Conservation (phyloP, 1,140 invertebrate species). For the Plodia interpunctella region DNA sequence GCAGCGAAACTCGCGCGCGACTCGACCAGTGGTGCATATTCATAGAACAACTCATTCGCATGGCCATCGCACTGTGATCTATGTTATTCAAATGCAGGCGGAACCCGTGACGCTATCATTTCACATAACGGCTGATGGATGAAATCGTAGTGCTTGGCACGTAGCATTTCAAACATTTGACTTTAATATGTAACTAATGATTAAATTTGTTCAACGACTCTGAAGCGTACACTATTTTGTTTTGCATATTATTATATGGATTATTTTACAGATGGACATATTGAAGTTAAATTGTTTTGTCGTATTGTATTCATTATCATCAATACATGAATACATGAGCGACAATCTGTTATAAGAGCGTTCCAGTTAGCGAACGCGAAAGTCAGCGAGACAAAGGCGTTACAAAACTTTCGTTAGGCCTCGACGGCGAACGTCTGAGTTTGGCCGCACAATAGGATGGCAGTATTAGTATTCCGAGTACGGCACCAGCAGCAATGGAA, state of each 20-base stretch:
- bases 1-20: slow-evolving; percentile 44
- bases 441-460: slow-evolving; percentile 41
- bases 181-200: too few relatives aligned
- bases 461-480: slow-evolving; percentile 64
- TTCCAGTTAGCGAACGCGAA: slow-evolving; percentile 60
- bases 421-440: slow-evolving; percentile 37
- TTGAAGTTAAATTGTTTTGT: too few relatives aligned
- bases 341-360: slow-evolving; percentile 43
- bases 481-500: slow-evolving; percentile 38
- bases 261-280: too few relatives aligned
- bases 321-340: slow-evolving; percentile 5
- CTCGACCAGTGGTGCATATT: slow-evolving; percentile 34
- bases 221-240: too few relatives aligned
- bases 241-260: too few relatives aligned
- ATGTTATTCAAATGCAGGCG: slow-evolving; percentile 28
- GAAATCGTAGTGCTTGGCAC: slow-evolving; percentile 20
- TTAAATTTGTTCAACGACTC: too few relatives aligned
- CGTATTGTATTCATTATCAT: too few relatives aligned
- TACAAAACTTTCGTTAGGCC: slow-evolving; percentile 63
- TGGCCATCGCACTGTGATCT: slow-evolving; percentile 12
- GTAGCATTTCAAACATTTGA: not conserved
- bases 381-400: slow-evolving; percentile 62
- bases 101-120: slow-evolving; percentile 11
- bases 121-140: not conserved
- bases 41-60: slow-evolving; percentile 21